Base-by-base conservation (phyloP, 2,888 invertebrate species). In the Sesia apiformis region DNA sequence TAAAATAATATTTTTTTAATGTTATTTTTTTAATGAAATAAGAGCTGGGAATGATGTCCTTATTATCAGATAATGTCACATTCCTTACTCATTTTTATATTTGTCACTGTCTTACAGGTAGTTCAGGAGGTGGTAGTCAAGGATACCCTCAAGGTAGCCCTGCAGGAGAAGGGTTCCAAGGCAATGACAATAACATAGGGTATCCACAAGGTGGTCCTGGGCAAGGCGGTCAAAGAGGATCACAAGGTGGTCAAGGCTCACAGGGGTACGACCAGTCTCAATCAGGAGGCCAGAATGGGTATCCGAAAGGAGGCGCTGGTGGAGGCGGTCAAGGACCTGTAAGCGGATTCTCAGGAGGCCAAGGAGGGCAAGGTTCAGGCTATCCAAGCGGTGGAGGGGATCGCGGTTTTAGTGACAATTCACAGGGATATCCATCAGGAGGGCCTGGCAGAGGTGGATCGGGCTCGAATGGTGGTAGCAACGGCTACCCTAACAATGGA, bases 111-210 rank as follows among this genome's bases (percentile, higher is more conserved):
- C 4, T 46, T 46, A 8, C 46, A 46, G 46, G 38, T 23, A 49
- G 59, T 51, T 49, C 52, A n/a, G 51, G 51, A 8, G 55, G 56
- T 54, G 56, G 52, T n/a, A 54, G 52, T 5, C 59, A 60, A 49
- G 62, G 62, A n/a, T 61, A 62, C 43, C 55, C 60, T 5, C 65
- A 60, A 53, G 66, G 67, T 5, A 62, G 63, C 6, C 60, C 61
- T 41, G 69, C 62, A 38, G 66, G 65, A 40, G 64, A 58, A 51
- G 63, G 68, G 39, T 73, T 71, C 55, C 58, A 67, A 52, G 66
- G 66, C 49, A 58, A 60, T 43, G 68, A 70, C 38, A 65, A 70
- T 40, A 66, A 65, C 38, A 57, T 65, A 4, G 68, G 65, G 38
- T 72, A 69, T 53, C 64, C 70, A 39, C 70, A 59, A 42, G 63